A percentile compares a stretch with the other conserved stretches of the same genome.
Conservation (phyloP, 2,113 vertebrate genomes). For the Psittacara wagleri region DNA sequence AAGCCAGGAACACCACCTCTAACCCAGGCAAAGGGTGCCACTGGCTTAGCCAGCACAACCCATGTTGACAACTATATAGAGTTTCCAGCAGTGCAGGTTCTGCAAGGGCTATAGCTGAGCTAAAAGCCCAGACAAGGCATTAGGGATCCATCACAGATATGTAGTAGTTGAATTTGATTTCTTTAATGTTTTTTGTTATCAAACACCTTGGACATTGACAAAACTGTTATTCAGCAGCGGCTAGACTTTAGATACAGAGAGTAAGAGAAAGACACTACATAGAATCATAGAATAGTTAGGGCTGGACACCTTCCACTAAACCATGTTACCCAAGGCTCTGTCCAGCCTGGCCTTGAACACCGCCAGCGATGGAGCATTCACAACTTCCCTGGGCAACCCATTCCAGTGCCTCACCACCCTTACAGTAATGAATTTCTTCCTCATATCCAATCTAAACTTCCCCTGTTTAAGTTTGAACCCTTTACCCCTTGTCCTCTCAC, state of each 20-base stretch:
- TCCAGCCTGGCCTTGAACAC: too few relatives aligned
- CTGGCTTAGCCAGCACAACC: neutral
- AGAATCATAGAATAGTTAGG: too few relatives aligned
- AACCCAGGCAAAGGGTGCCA: neutral
- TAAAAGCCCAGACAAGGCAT: neutral
- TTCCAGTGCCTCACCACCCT: too few relatives aligned
- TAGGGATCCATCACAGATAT: neutral
- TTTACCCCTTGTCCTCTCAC: too few relatives aligned
- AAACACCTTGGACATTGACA: neutral
- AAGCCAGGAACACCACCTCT: neutral
- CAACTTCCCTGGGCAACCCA: too few relatives aligned
- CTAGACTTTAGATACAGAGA: neutral
- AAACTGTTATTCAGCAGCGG: neutral
- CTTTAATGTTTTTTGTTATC: neutral
- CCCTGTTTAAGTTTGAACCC: too few relatives aligned
- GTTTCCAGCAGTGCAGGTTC: neutral
- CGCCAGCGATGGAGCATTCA: too few relatives aligned
- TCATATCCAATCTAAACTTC: too few relatives aligned
- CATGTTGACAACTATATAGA: accelerated
- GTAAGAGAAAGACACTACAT: neutral
- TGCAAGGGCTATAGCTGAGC: neutral
- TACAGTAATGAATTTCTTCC: too few relatives aligned
- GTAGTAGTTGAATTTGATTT: neutral
- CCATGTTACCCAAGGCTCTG: too few relatives aligned
- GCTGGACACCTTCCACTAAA: too few relatives aligned